phyloP scores from a whole-genome alignment of 1,140 invertebrate species.

The Drosophila willistoni region DNA sequence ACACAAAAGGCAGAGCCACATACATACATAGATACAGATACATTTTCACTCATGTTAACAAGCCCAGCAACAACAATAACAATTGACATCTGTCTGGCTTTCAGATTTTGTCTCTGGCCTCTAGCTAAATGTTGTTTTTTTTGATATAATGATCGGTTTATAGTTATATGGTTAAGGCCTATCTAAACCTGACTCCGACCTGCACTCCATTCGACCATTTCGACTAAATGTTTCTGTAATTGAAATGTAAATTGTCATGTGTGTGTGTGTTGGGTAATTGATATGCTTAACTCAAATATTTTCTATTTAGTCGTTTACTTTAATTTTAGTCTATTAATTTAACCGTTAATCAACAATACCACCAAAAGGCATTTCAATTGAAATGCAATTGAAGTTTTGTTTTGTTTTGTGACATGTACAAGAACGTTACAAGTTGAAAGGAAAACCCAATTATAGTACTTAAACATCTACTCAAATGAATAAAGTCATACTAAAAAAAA shows the following conservation, averaged over 20 bases:
- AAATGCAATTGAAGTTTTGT: slow-evolving; percentile 7
- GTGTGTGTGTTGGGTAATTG: slow-evolving; percentile 35
- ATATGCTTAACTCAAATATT: slow-evolving; percentile 46
- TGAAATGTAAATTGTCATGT: slow-evolving; percentile 70
- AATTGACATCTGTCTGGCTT: slow-evolving; percentile 34
- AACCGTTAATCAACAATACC: slow-evolving; percentile 8
- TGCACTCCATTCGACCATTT: slow-evolving; percentile 28
- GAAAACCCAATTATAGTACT: background rate
- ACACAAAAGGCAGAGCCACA: slow-evolving; percentile 33
- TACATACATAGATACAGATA: background rate
- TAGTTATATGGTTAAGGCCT: slow-evolving; percentile 29
- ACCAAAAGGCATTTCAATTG: background rate
- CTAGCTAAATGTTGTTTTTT: slow-evolving; percentile 36
- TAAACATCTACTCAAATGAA: background rate
- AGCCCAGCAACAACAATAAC: slow-evolving; percentile 40
- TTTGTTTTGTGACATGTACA: background rate
- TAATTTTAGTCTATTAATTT: slow-evolving; percentile 56
- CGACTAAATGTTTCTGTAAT: slow-evolving; percentile 62
- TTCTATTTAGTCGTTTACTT: slow-evolving; percentile 35
- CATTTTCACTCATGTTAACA: slow-evolving; percentile 49
- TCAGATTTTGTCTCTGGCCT: slow-evolving; percentile 22
- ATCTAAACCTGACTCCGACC: slow-evolving; percentile 8
- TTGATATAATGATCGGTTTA: slow-evolving; percentile 72
- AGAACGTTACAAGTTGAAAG: background rate
- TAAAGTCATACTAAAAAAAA: background rate